Evolutionary conservation across 2,888 invertebrate species (phyloP), one percentile per base, ranked within the genome.

Genomic region (Rotaria magnacalcarata): DNA sequence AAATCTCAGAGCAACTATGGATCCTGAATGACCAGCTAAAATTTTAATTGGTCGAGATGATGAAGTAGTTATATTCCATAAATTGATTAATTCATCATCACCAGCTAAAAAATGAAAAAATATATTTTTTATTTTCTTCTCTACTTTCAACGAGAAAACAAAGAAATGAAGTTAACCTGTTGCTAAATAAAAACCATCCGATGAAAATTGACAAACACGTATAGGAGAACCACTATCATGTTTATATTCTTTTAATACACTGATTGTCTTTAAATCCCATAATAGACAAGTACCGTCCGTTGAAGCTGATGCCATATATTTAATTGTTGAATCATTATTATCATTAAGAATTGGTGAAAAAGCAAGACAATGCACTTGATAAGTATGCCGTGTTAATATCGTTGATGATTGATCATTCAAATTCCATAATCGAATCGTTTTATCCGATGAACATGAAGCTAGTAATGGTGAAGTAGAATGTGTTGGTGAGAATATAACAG

Each of bases 401-500:
- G 24, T n/a, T 8, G 47, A 47, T 21, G 47, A 47, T n/a, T 47
- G 47, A n/a, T 86, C 58, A 8, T 21, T 43, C 3, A 67, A 54
- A 50, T 86, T 84, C 86, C 86, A 86, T 24, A 84, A 34, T 56
- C 86, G 52, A 84, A 86, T 41, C 11, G 84, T 84, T 84, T 74
- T 67, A 50, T 86, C 86, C 24, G 86, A 84, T 24, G 86, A 86
- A 41, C 52, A 56, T 24, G 86, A 86, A 4, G 84, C 86, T 27
- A 84, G 58, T 43, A 85, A 47, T 56, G 58, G 58, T 34, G 34
- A 4, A n/a, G 7, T 47, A 56, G 80, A 34, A 34, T 85, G 80
- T n/a, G 27, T 50, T 5, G 75, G 74, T 43, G 58, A 56, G 24
- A 58, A 50, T 5, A 75, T 54, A 52, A 27, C 24, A 19, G 43